Conservation (phyloP, 2,113 vertebrate species). For the Sinocyclocheilus anophthalmus region DNA sequence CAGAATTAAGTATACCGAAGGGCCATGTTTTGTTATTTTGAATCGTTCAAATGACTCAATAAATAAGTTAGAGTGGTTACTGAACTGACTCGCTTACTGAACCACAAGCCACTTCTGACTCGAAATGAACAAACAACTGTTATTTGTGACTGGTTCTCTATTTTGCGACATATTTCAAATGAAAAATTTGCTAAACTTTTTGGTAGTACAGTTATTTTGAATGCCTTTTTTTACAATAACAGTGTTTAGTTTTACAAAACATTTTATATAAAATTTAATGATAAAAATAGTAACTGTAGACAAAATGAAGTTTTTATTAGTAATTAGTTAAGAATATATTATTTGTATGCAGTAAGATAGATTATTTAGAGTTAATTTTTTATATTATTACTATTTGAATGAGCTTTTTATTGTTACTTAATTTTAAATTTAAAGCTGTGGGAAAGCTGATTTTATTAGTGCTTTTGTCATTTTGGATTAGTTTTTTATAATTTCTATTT, state of each 20-base stretch:
- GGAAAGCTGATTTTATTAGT: too few relatives aligned
- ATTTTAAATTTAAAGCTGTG: too few relatives aligned
- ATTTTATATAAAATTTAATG: not conserved
- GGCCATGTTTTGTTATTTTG: not conserved
- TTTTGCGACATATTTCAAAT: not conserved
- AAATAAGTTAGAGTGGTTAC: not conserved
- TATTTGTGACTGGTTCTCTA: not conserved
- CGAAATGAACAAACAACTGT: not conserved
- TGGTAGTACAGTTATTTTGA: not conserved
- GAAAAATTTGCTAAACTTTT: not conserved
- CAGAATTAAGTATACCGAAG: not conserved
- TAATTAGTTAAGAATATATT: not conserved
- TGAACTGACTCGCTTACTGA: not conserved
- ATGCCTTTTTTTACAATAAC: not conserved
- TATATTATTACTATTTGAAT: too few relatives aligned
- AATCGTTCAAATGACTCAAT: not conserved
- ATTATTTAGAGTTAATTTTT: too few relatives aligned
- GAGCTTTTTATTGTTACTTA: too few relatives aligned
- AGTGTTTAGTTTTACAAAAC: not conserved
- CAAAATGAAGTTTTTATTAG: not conserved
- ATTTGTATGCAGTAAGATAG: not conserved
- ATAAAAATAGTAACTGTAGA: not conserved
- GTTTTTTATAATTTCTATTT: not conserved
- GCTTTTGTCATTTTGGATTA: not conserved
- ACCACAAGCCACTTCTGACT: conserved; percentile 6